phyloP scores from a whole-genome alignment of 1,140 invertebrate genomes.

The Philotrypesis tridentata region DNA sequence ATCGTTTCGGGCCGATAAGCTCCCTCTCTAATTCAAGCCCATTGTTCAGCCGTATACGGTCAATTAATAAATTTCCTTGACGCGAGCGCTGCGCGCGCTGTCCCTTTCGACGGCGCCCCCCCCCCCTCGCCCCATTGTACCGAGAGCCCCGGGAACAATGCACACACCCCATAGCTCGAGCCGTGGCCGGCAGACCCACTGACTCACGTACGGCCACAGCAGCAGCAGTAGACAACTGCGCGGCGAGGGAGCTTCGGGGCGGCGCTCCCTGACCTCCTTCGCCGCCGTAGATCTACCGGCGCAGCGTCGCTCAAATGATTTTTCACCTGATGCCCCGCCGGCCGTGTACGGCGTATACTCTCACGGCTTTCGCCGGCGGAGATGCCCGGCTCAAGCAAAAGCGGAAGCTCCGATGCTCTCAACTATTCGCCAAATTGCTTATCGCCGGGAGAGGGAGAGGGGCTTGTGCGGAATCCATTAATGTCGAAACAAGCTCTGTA shows the following conservation, averaged over 20 bases:
- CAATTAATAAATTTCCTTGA: conserved; percentile 66
- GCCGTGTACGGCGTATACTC: too few relatives aligned
- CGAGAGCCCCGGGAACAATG: conserved; percentile 15
- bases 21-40: conserved; percentile 35
- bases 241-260: not conserved
- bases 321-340: too few relatives aligned
- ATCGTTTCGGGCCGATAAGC: conserved; percentile 16
- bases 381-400: too few relatives aligned
- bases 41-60: conserved; percentile 43
- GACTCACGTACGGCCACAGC: too few relatives aligned
- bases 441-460: not conserved
- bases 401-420: too few relatives aligned
- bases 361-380: too few relatives aligned
- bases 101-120: not conserved
- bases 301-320: too few relatives aligned
- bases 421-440: not conserved
- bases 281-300: not conserved
- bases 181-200: too few relatives aligned
- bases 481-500: not conserved
- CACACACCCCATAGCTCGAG: not conserved
- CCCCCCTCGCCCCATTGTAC: conserved; percentile 24
- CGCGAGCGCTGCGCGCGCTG: conserved; percentile 48
- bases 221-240: too few relatives aligned
- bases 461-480: not conserved
- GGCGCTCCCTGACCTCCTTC: not conserved